Conservation (phyloP, 1,140 invertebrate species). For the Drosophila pectinifera region DNA sequence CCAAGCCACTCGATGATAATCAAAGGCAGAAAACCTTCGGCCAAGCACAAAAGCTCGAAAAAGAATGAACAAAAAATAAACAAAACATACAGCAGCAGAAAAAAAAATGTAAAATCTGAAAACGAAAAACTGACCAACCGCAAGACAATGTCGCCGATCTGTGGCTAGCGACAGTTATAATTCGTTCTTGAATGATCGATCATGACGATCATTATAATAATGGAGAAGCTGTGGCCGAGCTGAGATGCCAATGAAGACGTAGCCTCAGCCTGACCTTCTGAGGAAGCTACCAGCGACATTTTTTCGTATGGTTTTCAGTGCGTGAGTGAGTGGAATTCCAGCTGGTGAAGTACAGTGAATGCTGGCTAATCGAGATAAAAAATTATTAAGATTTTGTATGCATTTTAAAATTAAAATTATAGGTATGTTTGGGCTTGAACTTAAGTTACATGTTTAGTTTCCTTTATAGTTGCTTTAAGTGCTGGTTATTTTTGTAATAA, state of each 20-base stretch:
- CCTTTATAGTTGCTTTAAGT: no score
- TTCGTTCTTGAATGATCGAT: slow-evolving; percentile 57
- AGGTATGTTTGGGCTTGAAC: background rate
- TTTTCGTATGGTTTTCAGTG: slow-evolving; percentile 25
- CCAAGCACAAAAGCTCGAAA: slow-evolving; percentile 21
- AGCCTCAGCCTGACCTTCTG: slow-evolving; percentile 44
- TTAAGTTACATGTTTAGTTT: background rate
- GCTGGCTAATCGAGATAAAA: background rate
- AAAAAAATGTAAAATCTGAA: no score
- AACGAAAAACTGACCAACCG: slow-evolving; percentile 41
- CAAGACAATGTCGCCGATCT: slow-evolving; percentile 43
- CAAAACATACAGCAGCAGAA: no score
- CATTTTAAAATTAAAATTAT: no score
- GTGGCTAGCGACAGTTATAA: slow-evolving; percentile 46
- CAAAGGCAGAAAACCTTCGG: slow-evolving; percentile 50
- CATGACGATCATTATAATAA: slow-evolving; percentile 17
- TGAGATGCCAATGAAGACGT: slow-evolving; percentile 15
- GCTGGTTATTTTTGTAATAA: no score
- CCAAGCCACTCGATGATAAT: slow-evolving; percentile 44
- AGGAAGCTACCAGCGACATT: slow-evolving; percentile 1
- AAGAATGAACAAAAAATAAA: slow-evolving; percentile 5
- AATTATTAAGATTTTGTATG: no score
- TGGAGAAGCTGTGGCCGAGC: background rate
- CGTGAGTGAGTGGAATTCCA: slow-evolving; percentile 32
- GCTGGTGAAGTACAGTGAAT: slow-evolving; percentile 11